These are phyloP conservation scores for Augiades crinisus DNA, from an alignment of 2,888 invertebrate species.

Conservation along the genomic window DNA sequence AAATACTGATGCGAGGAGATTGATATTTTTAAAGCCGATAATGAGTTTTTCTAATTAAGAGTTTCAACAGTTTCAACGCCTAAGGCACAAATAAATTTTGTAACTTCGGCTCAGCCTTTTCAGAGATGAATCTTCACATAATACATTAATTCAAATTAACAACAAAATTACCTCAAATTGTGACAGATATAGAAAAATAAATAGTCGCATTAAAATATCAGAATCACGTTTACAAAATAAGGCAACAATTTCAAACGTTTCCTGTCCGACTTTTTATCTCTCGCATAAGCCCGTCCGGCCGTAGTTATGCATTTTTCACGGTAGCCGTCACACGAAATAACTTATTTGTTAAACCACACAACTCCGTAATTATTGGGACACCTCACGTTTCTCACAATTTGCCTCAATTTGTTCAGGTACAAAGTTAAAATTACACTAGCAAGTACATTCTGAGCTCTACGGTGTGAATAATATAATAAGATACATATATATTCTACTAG, in stretches of 20 bases:
- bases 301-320: slow-evolving; percentile 68
- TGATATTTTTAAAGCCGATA: no score
- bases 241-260: neutral
- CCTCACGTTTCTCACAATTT: slow-evolving; percentile 66
- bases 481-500: no score
- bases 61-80: no score
- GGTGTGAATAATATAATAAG: neutral
- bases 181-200: no score
- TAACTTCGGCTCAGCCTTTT: no score
- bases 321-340: slow-evolving; percentile 55
- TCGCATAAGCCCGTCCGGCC: slow-evolving; percentile 41
- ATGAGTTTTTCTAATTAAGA: no score
- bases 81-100: no score
- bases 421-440: slow-evolving; percentile 5
- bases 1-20: no score
- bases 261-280: slow-evolving; percentile 1
- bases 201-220: neutral
- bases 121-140: no score
- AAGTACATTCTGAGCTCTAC: neutral
- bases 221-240: neutral
- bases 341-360: slow-evolving; percentile 61
- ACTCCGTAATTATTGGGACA: slow-evolving; percentile 56
- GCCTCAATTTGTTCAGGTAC: slow-evolving; percentile 40
- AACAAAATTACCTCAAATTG: no score
- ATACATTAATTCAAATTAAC: no score